Evolutionary conservation across 2,113 vertebrate genomes (phyloP), one percentile per base, ranked within the genome.

Genomic region (Sprattus sprattus): DNA sequence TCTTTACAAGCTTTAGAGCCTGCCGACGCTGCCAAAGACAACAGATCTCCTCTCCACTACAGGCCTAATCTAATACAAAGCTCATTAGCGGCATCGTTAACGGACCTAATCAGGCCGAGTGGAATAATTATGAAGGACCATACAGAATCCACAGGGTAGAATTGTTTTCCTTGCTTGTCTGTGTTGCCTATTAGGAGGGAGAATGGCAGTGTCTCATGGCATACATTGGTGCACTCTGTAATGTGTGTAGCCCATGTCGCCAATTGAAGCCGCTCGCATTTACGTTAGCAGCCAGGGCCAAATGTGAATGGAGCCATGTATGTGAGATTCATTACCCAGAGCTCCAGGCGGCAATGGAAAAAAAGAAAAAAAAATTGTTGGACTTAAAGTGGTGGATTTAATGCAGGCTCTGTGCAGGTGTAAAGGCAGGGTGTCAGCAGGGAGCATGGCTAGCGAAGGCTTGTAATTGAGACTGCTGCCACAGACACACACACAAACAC

Each of bases 21-120:
- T 20, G 39, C 15, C n/a, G 25, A 57, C 46, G 15, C 45, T 18
- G 15, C 71, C 28, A 78, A 78, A 1, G 71, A 78, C 39, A 50
- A 6, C 57, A 10, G 13, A 45, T 50, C 47, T 49, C 45, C 25
- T 45, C 22, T 54, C 39, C 60, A 54, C 39, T 18, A 57, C 52
- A 57, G 46, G n/a, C 64, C 28, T 54, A 84, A 87, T 87, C 57
- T 45, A 81, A 81, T 18, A 11, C 28, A 67, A 67, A 75, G 83
- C 44, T 83, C 45, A 52, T 85, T 75, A 82, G 45, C 39, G 32
- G 57, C 15, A 15, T 60, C 44, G 22, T 83, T 83, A 86, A 22
- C 15, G 45, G 49, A 75, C 20, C 85, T 78, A n/a, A 81, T 81
- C 45, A 45, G 67, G 16, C 82, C 82, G 82, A 78, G 45, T 67